phyloP scores from a whole-genome alignment of 2,797 vertebrate genomes.

The Lacerta bilineata region DNA sequence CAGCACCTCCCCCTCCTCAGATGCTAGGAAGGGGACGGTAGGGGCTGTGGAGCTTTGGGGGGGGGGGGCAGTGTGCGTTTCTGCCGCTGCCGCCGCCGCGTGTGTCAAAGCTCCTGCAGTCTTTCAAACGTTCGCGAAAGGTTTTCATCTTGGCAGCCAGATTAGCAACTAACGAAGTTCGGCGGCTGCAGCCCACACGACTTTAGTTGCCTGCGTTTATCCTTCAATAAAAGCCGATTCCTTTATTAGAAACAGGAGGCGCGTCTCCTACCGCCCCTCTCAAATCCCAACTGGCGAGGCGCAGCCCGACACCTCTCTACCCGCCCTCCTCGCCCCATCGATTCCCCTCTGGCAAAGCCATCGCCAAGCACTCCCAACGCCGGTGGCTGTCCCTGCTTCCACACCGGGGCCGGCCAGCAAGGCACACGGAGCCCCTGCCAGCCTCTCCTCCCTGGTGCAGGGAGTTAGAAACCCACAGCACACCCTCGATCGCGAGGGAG shows the following conservation, averaged over 20 bases:
- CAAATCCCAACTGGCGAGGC: conserved; percentile 69
- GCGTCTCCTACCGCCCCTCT: conserved; percentile 71
- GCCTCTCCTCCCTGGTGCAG: background rate
- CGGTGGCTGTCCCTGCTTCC: background rate
- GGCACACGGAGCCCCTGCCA: background rate
- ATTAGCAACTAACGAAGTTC: conserved; percentile 75
- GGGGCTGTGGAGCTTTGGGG: conserved; percentile 20
- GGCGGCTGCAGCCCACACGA: conserved; percentile 74
- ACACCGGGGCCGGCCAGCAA: background rate
- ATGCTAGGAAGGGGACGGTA: conserved; percentile 31
- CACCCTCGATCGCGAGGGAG: background rate
- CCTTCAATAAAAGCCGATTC: conserved; percentile 75
- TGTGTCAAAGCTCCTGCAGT: conserved; percentile 55
- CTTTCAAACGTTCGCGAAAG: conserved; percentile 63
- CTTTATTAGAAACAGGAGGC: conserved; percentile 78
- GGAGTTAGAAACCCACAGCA: background rate
- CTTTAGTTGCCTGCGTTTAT: conserved; percentile 72
- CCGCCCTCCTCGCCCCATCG: background rate
- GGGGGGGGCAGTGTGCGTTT: conserved; percentile 22
- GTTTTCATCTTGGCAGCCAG: conserved; percentile 80
- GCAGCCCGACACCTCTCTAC: conserved; percentile 66
- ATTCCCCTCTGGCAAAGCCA: conserved; percentile 12
- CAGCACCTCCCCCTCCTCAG: conserved; percentile 57
- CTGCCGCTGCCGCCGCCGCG: background rate
- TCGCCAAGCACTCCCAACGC: background rate